These are phyloP conservation scores for Falco columbarius DNA, from an alignment of 2,797 vertebrate species.

Conservation along the genomic window DNA sequence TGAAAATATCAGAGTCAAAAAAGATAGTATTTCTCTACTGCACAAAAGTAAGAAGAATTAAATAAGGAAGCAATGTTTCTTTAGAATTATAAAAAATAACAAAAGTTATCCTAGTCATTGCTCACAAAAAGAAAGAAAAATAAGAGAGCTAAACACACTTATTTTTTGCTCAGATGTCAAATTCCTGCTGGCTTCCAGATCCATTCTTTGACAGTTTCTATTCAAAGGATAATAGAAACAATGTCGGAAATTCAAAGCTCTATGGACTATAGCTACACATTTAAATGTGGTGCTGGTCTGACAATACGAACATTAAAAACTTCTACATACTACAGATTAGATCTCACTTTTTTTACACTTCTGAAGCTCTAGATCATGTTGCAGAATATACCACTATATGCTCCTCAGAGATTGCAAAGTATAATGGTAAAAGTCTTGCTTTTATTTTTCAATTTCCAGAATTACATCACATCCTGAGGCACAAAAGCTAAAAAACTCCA, in stretches of 20 bases:
- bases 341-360: background rate
- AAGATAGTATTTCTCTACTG: background rate
- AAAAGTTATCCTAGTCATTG: background rate
- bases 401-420: background rate
- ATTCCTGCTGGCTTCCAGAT: conserved; percentile 56
- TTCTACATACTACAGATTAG: background rate
- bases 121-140: background rate
- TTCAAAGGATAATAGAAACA: conserved; percentile 63
- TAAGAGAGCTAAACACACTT: conserved; percentile 1
- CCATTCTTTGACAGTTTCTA: conserved; percentile 47
- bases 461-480: background rate
- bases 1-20: background rate
- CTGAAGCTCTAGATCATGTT: background rate
- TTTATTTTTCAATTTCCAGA: background rate
- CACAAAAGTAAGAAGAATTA: background rate
- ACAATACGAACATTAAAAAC: background rate
- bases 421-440: background rate
- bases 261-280: conserved; percentile 5
- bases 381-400: background rate
- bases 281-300: background rate
- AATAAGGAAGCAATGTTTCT: background rate
- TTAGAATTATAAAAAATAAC: background rate
- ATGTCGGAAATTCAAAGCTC: conserved; percentile 47
- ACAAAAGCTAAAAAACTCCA: background rate
- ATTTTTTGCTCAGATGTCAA: conserved; percentile 60